Evolutionary conservation across 1,140 invertebrate genomes (phyloP).

Genomic region (Eupristina koningsbergeri): DNA sequence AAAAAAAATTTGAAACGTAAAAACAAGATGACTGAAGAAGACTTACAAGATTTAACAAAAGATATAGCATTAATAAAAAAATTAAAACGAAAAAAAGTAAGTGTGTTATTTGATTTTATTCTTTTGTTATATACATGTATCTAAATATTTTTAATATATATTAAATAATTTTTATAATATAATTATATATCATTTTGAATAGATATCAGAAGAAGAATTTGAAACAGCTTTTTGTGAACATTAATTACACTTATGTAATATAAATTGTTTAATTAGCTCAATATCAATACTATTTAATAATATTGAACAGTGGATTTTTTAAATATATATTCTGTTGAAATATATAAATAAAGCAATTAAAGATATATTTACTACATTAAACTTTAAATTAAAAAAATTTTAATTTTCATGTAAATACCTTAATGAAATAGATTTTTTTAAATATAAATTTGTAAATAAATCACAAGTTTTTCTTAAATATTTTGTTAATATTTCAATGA

Average conservation of each 20-base stretch:
- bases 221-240: slow-evolving; percentile 64
- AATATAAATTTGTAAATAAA: too few relatives aligned
- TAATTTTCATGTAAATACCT: too few relatives aligned
- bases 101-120: slow-evolving; percentile 9
- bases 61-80: slow-evolving; percentile 91
- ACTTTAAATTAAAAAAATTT: too few relatives aligned
- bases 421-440: too few relatives aligned
- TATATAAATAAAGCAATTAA: too few relatives aligned
- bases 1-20: slow-evolving; percentile 76
- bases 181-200: slow-evolving; percentile 49
- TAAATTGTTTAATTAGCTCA: background rate
- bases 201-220: slow-evolving; percentile 72
- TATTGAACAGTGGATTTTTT: too few relatives aligned
- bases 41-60: slow-evolving; percentile 87
- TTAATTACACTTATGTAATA: background rate
- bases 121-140: background rate
- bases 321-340: too few relatives aligned
- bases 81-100: slow-evolving; percentile 86
- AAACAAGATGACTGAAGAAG: slow-evolving; percentile 78
- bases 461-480: too few relatives aligned
- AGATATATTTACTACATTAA: too few relatives aligned
- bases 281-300: too few relatives aligned
- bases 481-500: too few relatives aligned
- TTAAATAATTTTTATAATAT: background rate
- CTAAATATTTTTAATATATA: slow-evolving; percentile 9